A percentile compares a stretch with the other conserved stretches of the same genome.
These are phyloP conservation scores for Megalurothrips usitatus DNA, from an alignment of 2,888 invertebrate genomes.

Conservation along the genomic window DNA sequence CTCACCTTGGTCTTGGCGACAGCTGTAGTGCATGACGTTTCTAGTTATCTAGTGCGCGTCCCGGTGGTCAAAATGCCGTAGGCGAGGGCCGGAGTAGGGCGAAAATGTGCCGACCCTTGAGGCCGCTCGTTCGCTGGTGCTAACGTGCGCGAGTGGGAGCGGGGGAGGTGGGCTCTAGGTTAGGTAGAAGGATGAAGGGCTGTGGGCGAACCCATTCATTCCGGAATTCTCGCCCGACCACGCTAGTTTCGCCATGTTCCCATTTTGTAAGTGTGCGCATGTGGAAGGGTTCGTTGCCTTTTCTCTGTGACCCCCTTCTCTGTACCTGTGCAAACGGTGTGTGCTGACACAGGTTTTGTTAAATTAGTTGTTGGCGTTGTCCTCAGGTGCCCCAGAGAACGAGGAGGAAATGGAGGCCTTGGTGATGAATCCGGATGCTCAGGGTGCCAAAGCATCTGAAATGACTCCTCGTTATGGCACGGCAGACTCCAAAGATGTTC, in stretches of 20 bases:
- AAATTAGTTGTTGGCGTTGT: not conserved
- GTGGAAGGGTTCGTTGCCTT: not conserved
- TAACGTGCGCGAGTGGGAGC: not conserved
- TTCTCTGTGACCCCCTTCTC: not conserved
- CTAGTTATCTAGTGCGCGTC: not conserved
- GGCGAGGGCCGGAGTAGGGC: not conserved
- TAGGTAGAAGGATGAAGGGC: not conserved
- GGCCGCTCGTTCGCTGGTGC: not conserved
- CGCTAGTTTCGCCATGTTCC: no score
- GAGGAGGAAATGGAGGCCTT: slow-evolving; percentile 9
- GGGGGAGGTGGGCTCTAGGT: not conserved
- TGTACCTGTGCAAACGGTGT: not conserved
- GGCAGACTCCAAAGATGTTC: not conserved
- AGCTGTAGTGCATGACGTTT: slow-evolving; percentile 26
- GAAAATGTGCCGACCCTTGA: not conserved
- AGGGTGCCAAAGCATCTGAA: not conserved
- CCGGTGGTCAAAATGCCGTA: not conserved
- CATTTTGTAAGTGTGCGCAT: no score
- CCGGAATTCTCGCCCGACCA: no score
- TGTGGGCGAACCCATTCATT: no score
- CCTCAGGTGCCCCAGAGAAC: not conserved
- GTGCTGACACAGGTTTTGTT: not conserved
- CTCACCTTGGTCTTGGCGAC: not conserved
- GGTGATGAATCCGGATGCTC: slow-evolving; percentile 1
- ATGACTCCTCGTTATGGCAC: not conserved